These are phyloP conservation scores for Stigmatopora argus DNA, from an alignment of 2,113 vertebrate species.

Conservation along the genomic window DNA sequence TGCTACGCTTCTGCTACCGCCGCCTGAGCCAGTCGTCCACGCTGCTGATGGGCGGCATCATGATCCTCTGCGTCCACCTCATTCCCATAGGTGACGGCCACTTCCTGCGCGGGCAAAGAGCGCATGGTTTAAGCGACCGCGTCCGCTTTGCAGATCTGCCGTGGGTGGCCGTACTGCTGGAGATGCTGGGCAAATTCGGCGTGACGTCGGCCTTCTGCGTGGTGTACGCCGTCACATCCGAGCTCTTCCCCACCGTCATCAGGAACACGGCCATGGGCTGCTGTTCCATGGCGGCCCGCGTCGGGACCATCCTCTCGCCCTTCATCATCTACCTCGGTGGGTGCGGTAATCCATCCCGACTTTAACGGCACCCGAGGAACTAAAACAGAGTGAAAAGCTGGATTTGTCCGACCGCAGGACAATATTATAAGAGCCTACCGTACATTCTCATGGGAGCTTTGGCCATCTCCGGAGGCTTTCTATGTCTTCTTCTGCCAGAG, in stretches of 20 bases:
- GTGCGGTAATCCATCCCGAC: conserved; percentile 5
- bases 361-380: background rate
- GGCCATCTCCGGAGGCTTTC: conserved; percentile 71
- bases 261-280: conserved; percentile 83
- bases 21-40: conserved; percentile 78
- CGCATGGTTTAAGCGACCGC: too few relatives aligned
- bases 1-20: conserved; percentile 71
- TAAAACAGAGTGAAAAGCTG: background rate
- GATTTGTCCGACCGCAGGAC: conserved; percentile 54
- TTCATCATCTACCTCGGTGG: conserved; percentile 86
- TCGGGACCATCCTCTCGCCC: conserved; percentile 81
- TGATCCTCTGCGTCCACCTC: conserved; percentile 79
- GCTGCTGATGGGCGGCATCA: conserved; percentile 77
- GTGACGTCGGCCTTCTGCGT: conserved; percentile 81
- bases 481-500: conserved; percentile 79
- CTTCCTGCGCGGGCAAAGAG: background rate
- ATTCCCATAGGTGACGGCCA: conserved; percentile 75
- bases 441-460: conserved; percentile 83
- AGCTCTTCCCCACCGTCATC: conserved; percentile 83
- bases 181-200: conserved; percentile 86
- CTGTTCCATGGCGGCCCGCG: conserved; percentile 78
- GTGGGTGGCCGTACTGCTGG: conserved; percentile 69
- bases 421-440: conserved; percentile 72
- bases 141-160: conserved; percentile 55
- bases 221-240: conserved; percentile 78